Evolutionary conservation across 2,797 vertebrate genomes (phyloP), one percentile per base, ranked within the genome.

Genomic region (Chrysolophus pictus): DNA sequence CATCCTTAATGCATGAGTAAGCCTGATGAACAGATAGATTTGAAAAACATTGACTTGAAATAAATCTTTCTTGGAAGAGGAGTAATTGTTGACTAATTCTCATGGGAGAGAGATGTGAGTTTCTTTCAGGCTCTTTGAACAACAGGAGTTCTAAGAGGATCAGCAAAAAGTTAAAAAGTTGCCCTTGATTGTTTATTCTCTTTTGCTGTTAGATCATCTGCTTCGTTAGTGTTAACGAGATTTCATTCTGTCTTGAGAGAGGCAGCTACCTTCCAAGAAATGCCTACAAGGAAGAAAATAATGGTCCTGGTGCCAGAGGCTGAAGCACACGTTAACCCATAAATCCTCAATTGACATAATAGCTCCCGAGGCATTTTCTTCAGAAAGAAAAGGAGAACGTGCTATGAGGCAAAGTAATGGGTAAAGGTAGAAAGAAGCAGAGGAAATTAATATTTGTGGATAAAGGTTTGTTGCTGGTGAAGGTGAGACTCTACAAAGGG

Each of bases 11-110:
- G 92, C 90, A 87, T 91, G 89, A 95, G 94, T 84, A 88, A 93
- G 90, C 80, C 89, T 62, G 89, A 82, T 41, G 82, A 95, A 93
- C 72, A 91, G 62, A 91, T 81, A 91, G 76, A 59, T 83, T 95
- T 96, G 90, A 91, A 95, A 95, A 96, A 96, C 94, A 97, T 94
- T 94, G 90, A 95, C 83, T 96, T 95, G 91, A 95, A 97, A 95
- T 95, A 96, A 92, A 91, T 95, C 86, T 88, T 87, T 93, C 67
- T 89, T 90, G 74, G 90, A 95, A 94, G 88, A 35, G 19, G 83
- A 89, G 80, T 80, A 96, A 92, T 93, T 91, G 72, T 91, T 93
- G 93, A 92, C 89, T 94, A 91, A 94, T 93, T 92, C 88, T 85
- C 4, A 58, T 93, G 96, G 88, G 78, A 94, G 88, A 91, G 67